Base-by-base conservation (phyloP, 2,888 invertebrate species). In the Lacanobia oleracea region DNA sequence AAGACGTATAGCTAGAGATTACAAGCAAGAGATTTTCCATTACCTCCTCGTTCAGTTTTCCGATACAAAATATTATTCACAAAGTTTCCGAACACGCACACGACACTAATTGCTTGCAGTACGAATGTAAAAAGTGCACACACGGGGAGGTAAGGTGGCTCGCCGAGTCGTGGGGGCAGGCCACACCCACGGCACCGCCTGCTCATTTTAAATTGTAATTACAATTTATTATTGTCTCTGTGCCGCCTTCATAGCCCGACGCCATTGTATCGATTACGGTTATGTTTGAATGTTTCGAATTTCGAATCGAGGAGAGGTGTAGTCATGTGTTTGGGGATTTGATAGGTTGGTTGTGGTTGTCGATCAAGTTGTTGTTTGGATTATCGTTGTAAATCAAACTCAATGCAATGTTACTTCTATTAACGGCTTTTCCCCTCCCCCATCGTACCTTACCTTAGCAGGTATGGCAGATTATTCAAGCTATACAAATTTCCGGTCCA, bases 171-270 rank as follows among this genome's bases (percentile, higher is more conserved):
- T 80, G 92, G 92, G 92, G 93, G 92, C 90, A 90, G 91, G 94
- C 95, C 95, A 91, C 95, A 90, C 95, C 95, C 94, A 86, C 94
- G 91, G 89, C 92, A 93, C 92, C 95, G 95, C 95, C 95, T 93
- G 95, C 95, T 96, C 95, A 96, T 96, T 96, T 96, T 95, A 96
- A 96, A 95, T 95, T 95, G 96, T 96, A 96, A 96, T 96, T 95
- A 95, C 95, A 94, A 95, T 95, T 95, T 95, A 96, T 96, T 96
- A 95, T 95, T 95, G 95, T 95, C 95, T 95, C 94, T 95, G 94
- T 93, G 94, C 94, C 95, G 95, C 95, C 95, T 95, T 94, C 94
- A 90, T 88, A 91, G 88, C 86, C 89, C 89, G 94, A 89, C 94
- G 95, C 95, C 95, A 95, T 96, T 94, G 95, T 95, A 95, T 94